Conservation (phyloP, 1,140 invertebrate genomes). For the roundworm (Caenorhabditis elegans) region WBcel235 BX284606.5:4533501-4534000, state of each 20-base stretch:
- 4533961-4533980: constrained; percentile 60
- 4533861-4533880: neutral
- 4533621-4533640: too few species aligned
- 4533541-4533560: too few species aligned
- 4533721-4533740: neutral
- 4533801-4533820: too few species aligned
- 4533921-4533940: constrained; percentile 53
- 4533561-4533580: too few species aligned
- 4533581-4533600: too few species aligned
- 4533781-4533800: neutral
- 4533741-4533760: neutral
- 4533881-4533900: constrained; percentile 2
- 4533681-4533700: too few species aligned
- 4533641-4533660: too few species aligned
- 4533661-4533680: too few species aligned
- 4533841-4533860: neutral
- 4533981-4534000: constrained; percentile 63
- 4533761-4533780: neutral
- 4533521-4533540: too few species aligned
- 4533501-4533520: too few species aligned
- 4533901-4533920: neutral
- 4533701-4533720: too few species aligned
- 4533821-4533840: neutral
- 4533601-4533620: too few species aligned
- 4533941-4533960: constrained; percentile 59